Evolutionary conservation across 1,140 invertebrate genomes (phyloP), one percentile per base, ranked within the genome.

Genomic region (Lysiphlebus fabarum): DNA sequence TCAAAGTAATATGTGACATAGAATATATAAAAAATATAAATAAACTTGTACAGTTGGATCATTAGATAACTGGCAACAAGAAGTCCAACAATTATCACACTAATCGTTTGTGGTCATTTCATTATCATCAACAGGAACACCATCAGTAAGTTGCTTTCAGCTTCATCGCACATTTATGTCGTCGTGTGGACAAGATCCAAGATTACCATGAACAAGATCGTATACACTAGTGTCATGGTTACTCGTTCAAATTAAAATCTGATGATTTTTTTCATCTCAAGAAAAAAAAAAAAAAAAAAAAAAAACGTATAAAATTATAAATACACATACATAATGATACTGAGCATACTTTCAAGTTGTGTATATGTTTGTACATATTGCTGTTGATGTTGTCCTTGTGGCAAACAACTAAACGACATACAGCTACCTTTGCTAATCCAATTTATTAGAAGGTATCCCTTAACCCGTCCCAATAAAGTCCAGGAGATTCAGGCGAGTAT

Each of bases 401-500:
- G 36, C 45, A n/a, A n/a, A n/a, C n/a, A 34, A 47, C 49, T 57
- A 33, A 59, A 53, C 36, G 45, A 42, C 59, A 51, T 56, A 44
- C 41, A 36, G 50, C 53, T 60, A 38, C 7, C 51, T 56, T n/a
- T 48, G 17, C 62, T 63, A 60, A 59, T 63, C 62, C 62, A 63
- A 63, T 47, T 59, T 62, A 58, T 60, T 65, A 65, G 66, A 50
- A 53, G 54, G 45, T 65, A 53, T 67, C 64, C 65, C 73, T 74
- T 76, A 73, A 75, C 62, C 57, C 53, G 44, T 42, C 9, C 38
- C 47, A 51, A 49, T 48, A 53, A 53, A 47, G 36, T 44, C 36
- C 45, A 57, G 36, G 14, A 11, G 53, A 56, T 14, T 41, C 44
- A 26, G 73, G 14, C 74, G 75, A 71, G 72, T 65, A 66, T 72